Evolutionary conservation across 2,888 invertebrate genomes (phyloP).

Genomic region (Teleiodes luculella): DNA sequence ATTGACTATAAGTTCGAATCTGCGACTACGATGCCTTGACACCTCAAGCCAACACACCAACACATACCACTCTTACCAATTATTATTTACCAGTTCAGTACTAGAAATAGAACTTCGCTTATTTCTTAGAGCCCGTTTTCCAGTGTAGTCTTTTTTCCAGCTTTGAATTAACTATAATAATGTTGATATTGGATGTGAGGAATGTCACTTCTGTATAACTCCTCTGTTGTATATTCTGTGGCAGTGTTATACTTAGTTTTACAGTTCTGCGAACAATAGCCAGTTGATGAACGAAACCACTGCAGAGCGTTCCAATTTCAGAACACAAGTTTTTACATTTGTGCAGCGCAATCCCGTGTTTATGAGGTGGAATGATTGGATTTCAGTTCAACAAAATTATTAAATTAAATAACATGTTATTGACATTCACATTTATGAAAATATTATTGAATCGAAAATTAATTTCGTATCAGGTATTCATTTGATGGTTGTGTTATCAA

Average conservation of each 20-base stretch:
- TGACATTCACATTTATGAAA: not conserved
- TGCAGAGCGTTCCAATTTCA: not conserved
- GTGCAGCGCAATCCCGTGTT: not conserved
- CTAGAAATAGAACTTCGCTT: no score
- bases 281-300: constrained; percentile 27
- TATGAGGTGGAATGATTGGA: constrained; percentile 1
- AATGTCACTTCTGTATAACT: no score
- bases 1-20: no score
- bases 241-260: not conserved
- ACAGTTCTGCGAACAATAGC: constrained; percentile 26
- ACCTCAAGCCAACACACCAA: no score
- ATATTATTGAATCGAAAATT: not conserved
- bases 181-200: no score
- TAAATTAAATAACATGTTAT: not conserved
- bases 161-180: no score
- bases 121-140: no score
- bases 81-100: no score
- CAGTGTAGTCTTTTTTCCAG: no score
- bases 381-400: not conserved
- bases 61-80: no score
- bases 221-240: not conserved
- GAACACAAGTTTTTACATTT: constrained; percentile 2
- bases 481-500: not conserved
- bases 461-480: no score
- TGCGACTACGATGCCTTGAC: no score